These are phyloP conservation scores for Thereva nobilitata DNA, from an alignment of 2,888 invertebrate species.

Conservation along the genomic window DNA sequence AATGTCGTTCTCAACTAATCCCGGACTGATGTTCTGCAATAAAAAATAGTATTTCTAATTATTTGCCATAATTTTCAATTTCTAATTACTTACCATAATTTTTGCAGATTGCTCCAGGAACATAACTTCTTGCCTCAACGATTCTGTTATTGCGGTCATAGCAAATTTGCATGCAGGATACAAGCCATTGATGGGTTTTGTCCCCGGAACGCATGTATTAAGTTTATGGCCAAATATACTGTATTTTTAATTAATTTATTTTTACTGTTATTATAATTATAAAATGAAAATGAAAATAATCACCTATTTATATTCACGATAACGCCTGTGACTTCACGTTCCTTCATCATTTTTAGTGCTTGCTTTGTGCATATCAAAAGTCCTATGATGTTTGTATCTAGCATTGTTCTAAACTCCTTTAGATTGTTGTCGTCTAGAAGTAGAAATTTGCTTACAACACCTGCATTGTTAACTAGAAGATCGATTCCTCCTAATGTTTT, in stretches of 20 bases:
- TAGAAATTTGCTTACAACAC: conserved; percentile 45
- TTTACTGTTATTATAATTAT: background rate
- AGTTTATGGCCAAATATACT: conserved; percentile 49
- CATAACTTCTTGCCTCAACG: conserved; percentile 52
- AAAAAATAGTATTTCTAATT: background rate
- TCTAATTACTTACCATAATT: conserved; percentile 49
- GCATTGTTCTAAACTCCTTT: conserved; percentile 53
- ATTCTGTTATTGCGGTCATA: conserved; percentile 53
- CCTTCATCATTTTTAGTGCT: conserved; percentile 60
- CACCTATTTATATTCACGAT: conserved; percentile 48
- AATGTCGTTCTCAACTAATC: conserved; percentile 47
- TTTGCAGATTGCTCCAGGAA: conserved; percentile 49
- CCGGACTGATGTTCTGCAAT: conserved; percentile 47
- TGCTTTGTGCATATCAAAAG: conserved; percentile 61
- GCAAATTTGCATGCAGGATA: conserved; percentile 51
- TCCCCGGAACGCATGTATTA: conserved; percentile 48
- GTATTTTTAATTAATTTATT: conserved; percentile 38
- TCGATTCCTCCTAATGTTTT: conserved; percentile 48
- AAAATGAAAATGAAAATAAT: background rate
- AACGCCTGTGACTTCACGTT: conserved; percentile 58
- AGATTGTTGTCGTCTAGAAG: conserved; percentile 49
- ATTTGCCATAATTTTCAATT: background rate
- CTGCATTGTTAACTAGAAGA: conserved; percentile 47
- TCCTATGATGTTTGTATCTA: conserved; percentile 62
- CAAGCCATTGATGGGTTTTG: conserved; percentile 48